Evolutionary conservation across 2,113 vertebrate species (phyloP).

Genomic region (Sylvicapra grimmia): DNA sequence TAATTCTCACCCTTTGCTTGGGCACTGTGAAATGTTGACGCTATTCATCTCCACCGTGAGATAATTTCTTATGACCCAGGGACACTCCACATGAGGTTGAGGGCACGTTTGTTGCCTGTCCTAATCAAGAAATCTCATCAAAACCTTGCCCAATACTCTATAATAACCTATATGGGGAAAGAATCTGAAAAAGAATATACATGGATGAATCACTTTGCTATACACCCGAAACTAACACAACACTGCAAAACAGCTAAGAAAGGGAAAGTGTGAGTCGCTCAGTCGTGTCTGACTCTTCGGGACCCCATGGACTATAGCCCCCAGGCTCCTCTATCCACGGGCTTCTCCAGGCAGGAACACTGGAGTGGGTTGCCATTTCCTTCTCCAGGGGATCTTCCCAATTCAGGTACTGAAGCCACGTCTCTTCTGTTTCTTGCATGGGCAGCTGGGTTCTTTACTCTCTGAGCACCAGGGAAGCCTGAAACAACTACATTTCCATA

Average conservation of each 20-base stretch:
- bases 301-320: not conserved
- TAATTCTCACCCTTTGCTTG: not conserved
- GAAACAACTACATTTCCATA: not conserved
- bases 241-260: too few relatives aligned
- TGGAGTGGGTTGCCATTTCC: not conserved
- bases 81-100: not conserved
- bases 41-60: not conserved
- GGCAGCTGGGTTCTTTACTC: not conserved
- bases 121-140: not conserved
- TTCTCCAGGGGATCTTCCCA: not conserved
- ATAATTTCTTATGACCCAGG: not conserved
- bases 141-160: not conserved
- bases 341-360: not conserved
- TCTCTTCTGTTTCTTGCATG: not conserved
- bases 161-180: not conserved
- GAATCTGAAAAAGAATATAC: not conserved
- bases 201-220: not conserved
- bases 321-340: not conserved
- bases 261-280: not conserved
- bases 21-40: not conserved
- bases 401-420: not conserved
- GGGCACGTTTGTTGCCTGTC: not conserved
- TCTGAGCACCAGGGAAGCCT: not conserved
- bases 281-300: not conserved
- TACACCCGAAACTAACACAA: too few relatives aligned